phyloP scores from a whole-genome alignment of 1,140 invertebrate species.

The Propsilocerus akamusi region DNA sequence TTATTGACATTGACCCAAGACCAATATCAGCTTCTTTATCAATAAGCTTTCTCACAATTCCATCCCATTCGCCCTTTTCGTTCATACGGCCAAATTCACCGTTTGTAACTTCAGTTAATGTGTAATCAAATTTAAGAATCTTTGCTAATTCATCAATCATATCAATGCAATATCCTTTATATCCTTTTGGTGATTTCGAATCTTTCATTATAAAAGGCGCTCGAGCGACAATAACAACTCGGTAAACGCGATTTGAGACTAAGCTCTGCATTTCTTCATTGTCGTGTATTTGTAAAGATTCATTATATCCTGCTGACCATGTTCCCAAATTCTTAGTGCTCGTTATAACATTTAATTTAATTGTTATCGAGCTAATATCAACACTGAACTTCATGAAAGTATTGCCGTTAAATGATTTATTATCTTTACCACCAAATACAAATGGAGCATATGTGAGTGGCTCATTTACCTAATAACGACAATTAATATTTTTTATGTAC shows the following conservation, averaged over 20 bases:
- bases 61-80: slow-evolving; percentile 75
- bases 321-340: slow-evolving; percentile 39
- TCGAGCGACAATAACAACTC: slow-evolving; percentile 65
- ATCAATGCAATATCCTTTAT: slow-evolving; percentile 85
- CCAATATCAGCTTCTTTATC: slow-evolving; percentile 84
- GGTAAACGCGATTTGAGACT: slow-evolving; percentile 59
- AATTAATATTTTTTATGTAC: slow-evolving; percentile 15
- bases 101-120: slow-evolving; percentile 59
- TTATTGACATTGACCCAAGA: slow-evolving; percentile 70
- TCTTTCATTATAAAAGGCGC: slow-evolving; percentile 72
- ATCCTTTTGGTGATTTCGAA: slow-evolving; percentile 40
- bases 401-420: slow-evolving; percentile 37
- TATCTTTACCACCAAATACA: slow-evolving; percentile 22
- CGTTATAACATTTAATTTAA: slow-evolving; percentile 40
- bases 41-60: slow-evolving; percentile 77
- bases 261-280: slow-evolving; percentile 47
- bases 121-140: slow-evolving; percentile 76
- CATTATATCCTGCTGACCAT: slow-evolving; percentile 46
- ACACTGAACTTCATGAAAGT: slow-evolving; percentile 56
- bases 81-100: slow-evolving; percentile 70
- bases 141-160: slow-evolving; percentile 68
- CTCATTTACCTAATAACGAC: slow-evolving; percentile 31
- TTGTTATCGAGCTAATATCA: slow-evolving; percentile 41
- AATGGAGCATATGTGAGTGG: slow-evolving; percentile 44
- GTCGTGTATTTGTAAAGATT: slow-evolving; percentile 39